phyloP scores from a whole-genome alignment of 2,113 vertebrate species.

The Amphiprion ocellaris region DNA sequence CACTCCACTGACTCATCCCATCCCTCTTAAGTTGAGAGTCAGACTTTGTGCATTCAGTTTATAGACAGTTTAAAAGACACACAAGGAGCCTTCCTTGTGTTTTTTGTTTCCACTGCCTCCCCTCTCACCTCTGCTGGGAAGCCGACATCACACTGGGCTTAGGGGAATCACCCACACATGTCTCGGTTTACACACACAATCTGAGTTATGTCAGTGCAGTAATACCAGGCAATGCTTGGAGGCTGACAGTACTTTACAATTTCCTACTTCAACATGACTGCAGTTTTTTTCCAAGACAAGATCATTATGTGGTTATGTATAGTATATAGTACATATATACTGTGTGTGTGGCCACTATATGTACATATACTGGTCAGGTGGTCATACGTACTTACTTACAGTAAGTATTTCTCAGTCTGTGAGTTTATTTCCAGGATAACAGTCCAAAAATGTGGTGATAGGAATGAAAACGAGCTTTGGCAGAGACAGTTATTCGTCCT shows the following conservation, averaged over 20 bases:
- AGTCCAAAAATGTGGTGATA: no score
- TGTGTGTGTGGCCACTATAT: no score
- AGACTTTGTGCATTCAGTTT: not conserved
- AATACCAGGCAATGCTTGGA: not conserved
- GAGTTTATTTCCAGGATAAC: no score
- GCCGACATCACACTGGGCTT: constrained; percentile 34
- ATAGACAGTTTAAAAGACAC: constrained; percentile 1
- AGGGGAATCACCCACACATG: constrained; percentile 42
- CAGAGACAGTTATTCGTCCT: no score
- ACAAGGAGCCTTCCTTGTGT: not conserved
- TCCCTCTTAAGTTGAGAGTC: not conserved
- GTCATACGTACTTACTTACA: no score
- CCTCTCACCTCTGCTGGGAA: constrained; percentile 64
- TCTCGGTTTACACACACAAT: not conserved
- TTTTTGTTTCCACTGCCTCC: constrained; percentile 1
- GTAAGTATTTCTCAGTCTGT: no score
- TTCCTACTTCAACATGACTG: not conserved
- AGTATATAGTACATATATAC: no score
- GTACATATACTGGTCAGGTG: no score
- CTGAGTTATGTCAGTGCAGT: constrained; percentile 37
- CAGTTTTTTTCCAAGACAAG: no score
- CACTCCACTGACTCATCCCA: constrained; percentile 31
- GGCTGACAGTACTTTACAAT: not conserved
- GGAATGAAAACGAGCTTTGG: no score
- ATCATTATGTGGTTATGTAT: no score